phyloP scores from a whole-genome alignment of 2,888 invertebrate species.

The Tipula unca region DNA sequence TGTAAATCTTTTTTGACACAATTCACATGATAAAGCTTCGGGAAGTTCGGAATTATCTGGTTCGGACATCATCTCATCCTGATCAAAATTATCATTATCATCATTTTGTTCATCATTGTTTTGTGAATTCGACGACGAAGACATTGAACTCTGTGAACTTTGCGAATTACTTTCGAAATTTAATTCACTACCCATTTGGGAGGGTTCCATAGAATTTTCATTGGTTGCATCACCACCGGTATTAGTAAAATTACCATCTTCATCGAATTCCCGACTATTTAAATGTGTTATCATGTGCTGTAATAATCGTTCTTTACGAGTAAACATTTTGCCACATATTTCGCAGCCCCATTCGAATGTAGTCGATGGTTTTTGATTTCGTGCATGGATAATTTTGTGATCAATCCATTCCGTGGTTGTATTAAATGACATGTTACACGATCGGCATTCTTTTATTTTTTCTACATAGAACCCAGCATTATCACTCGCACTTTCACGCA shows the following conservation, averaged over 20 bases:
- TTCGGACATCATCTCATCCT: neutral
- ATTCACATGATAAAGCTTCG: slow-evolving; percentile 36
- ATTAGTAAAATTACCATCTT: slow-evolving; percentile 24
- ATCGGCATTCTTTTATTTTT: slow-evolving; percentile 35
- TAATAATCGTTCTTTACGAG: slow-evolving; percentile 40
- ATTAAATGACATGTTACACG: slow-evolving; percentile 36
- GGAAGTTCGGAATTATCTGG: slow-evolving; percentile 30
- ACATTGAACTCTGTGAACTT: slow-evolving; percentile 28
- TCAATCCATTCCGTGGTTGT: slow-evolving; percentile 39
- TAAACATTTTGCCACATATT: slow-evolving; percentile 39
- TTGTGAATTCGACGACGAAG: slow-evolving; percentile 22
- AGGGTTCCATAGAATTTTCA: slow-evolving; percentile 9
- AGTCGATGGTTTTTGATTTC: slow-evolving; percentile 36
- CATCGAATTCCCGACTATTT: slow-evolving; percentile 31
- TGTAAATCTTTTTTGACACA: slow-evolving; percentile 40
- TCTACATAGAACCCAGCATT: slow-evolving; percentile 37
- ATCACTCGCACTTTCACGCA: slow-evolving; percentile 33
- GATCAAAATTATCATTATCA: slow-evolving; percentile 17
- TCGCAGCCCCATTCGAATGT: slow-evolving; percentile 43
- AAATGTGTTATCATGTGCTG: slow-evolving; percentile 41
- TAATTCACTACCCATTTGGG: slow-evolving; percentile 26
- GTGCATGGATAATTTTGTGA: slow-evolving; percentile 39
- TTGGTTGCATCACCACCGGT: slow-evolving; percentile 22
- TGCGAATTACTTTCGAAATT: slow-evolving; percentile 27
- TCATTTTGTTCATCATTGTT: slow-evolving; percentile 25